Evolutionary conservation across 2,113 vertebrate genomes (phyloP), one percentile per base, ranked within the genome.

Genomic region (Aspidoscelis tigris): DNA sequence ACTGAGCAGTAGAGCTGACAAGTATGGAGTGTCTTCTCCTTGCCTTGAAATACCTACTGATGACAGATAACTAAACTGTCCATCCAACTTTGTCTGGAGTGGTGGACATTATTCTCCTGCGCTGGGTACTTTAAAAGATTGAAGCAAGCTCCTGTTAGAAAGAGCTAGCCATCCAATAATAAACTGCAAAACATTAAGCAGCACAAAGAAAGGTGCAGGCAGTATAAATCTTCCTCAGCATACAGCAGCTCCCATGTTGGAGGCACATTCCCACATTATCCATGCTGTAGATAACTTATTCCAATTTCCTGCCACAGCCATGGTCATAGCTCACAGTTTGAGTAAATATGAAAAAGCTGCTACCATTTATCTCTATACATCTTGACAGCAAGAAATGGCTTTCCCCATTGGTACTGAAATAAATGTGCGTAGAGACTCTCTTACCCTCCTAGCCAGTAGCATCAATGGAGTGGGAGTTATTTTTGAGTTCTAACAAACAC

Each of bases 151-250:
- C 9, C 80, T 84, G 47, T 33, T 65, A 43, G 55, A 81, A 64
- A 14, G 76, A 78, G 0, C 43, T 74, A 26, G 3, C 85, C 58
- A 61, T 61, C 58, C 84, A 14, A 70, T 83, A 84, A 88, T 86
- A 92, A 92, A 70, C 69, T 71, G 58, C 22, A 72, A 72, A 89
- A 89, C 85, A 88, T 85, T 33, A 74, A 89, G 80, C 78, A 50
- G 69, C 1, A 3, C 65, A 82, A 82, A 80, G 26, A 41, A 20
- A 24, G 43, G 79, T 76, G 68, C 82, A 86, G 79, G 53, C 64
- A 47, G 26, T 9, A 89, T 77, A 87, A 88, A 89, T 89, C 81
- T 44, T 14, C 5, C 0, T 44, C 64, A 33, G 65, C 43, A 71
- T 24, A 33, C 1, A 55, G 72, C 74, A 76, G 75, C 81, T 74